Base-by-base conservation (phyloP, 2,888 invertebrate genomes). In the Leucoptera coffeella region DNA sequence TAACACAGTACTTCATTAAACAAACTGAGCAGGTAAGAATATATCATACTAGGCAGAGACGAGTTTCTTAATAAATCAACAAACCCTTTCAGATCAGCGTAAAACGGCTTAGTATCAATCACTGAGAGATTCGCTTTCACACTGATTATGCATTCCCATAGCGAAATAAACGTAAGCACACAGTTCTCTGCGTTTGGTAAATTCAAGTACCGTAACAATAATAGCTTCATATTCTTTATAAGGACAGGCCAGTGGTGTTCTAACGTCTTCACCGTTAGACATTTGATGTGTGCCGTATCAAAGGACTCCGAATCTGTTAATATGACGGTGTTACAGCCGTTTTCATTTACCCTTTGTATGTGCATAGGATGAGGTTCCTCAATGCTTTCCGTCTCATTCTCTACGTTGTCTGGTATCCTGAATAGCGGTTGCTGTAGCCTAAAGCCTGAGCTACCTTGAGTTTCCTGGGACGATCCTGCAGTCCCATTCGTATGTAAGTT, bases 1-100 rank as follows among this genome's bases (percentile, higher is more conserved):
- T 92, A 92, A 54, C 92, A 92, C 27, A 92, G 57, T 6, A 91
- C 89, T 59, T 92, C 91, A 52, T 91, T 91, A 40, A 91, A 89
- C 15, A 92, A 65, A 38, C 85, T 85, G 32, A 92, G 55, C 42
- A 91, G 71, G 56, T 89, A 88, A 41, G 85, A 82, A 78, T 91
- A 91, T 38, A 91, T 80, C 25, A 88, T 75, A 33, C 85, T 80
- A 1, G 89, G 85, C n/a, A 91, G 61, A 37, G 78, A 71, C 29
- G 77, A 79, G 47, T 77, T 82, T 23, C 80, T 67, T 29, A 85
- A 52, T 32, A 84, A 60, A 31, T 82, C 75, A 9, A 87, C 85
- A 55, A 91, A 85, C 41, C 81, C 79, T 39, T 89, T 85, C 37
- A 91, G 56, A 45, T 89, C 85, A 1, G 85, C 83, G 50, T 90